Conservation (phyloP, 2,888 invertebrate species). For the Branchipolynoe longqiensis region DNA sequence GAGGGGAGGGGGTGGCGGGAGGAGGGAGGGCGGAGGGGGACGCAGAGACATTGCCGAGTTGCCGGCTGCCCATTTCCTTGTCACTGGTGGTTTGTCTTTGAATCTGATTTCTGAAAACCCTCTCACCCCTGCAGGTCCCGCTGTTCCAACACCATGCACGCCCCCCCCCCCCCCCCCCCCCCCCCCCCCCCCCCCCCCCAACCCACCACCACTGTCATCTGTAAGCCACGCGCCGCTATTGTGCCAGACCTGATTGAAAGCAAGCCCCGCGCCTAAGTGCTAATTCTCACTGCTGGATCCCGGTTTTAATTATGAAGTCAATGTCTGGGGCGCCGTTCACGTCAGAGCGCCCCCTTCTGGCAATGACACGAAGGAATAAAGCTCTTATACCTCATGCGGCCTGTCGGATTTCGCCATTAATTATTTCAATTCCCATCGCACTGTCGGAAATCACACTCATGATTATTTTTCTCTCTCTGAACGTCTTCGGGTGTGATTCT, state of each 20-base stretch:
- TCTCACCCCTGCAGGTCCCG: too few relatives aligned
- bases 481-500: too few relatives aligned
- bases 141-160: too few relatives aligned
- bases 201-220: not conserved
- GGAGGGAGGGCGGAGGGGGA: too few relatives aligned
- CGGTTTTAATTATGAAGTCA: conserved; percentile 42
- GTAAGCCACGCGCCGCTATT: not conserved
- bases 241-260: not conserved
- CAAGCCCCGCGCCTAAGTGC: not conserved
- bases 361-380: not conserved
- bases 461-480: too few relatives aligned
- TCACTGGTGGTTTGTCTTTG: conserved; percentile 27
- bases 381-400: not conserved
- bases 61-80: conserved; percentile 25
- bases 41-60: too few relatives aligned
- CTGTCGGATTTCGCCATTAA: not conserved
- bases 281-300: conserved; percentile 8
- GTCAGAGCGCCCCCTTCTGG: not conserved
- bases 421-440: not conserved
- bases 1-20: too few relatives aligned
- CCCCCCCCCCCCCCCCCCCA: not conserved
- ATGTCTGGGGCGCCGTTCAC: not conserved
- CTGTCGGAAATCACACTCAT: too few relatives aligned
- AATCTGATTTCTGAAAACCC: conserved; percentile 32
- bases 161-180: not conserved